A percentile compares a stretch with the other conserved stretches of the same genome.
Evolutionary conservation across 2,888 invertebrate genomes (phyloP).

Genomic region (Stenurella melanura): DNA sequence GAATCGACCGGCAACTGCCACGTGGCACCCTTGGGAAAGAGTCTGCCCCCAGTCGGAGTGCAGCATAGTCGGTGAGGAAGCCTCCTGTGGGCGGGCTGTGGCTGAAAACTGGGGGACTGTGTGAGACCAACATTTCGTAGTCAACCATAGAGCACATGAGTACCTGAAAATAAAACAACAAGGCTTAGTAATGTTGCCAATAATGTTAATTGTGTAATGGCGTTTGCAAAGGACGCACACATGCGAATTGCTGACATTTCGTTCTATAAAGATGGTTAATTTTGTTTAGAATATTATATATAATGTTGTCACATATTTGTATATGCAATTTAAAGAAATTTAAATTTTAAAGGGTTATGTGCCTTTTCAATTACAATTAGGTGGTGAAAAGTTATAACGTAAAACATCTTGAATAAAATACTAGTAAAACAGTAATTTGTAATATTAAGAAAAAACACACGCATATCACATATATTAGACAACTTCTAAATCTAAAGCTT

Average conservation of each 20-base stretch:
- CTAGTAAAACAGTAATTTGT: too few relatives aligned
- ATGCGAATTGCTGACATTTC: conserved; percentile 2
- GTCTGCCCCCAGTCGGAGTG: conserved; percentile 56
- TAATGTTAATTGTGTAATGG: background rate
- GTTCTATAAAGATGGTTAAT: background rate
- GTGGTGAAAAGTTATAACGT: too few relatives aligned
- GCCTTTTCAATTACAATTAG: too few relatives aligned
- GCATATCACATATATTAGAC: too few relatives aligned
- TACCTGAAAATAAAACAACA: conserved; percentile 57
- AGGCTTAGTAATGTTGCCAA: background rate
- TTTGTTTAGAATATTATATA: conserved; percentile 12
- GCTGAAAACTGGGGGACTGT: conserved; percentile 82
- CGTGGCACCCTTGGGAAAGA: conserved; percentile 54
- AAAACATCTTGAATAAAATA: too few relatives aligned
- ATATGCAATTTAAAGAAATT: too few relatives aligned
- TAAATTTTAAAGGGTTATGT: too few relatives aligned
- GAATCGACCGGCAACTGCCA: conserved; percentile 60
- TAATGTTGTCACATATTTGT: too few relatives aligned
- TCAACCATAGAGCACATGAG: conserved; percentile 69
- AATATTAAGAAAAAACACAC: too few relatives aligned
- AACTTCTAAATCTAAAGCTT: too few relatives aligned
- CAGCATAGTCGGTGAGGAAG: conserved; percentile 75
- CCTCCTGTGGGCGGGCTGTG: conserved; percentile 82
- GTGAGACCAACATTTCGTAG: conserved; percentile 79
- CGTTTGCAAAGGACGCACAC: background rate